Evolutionary conservation across 2,797 vertebrate species (phyloP).

Genomic region (Enteromius trimaculatus): DNA sequence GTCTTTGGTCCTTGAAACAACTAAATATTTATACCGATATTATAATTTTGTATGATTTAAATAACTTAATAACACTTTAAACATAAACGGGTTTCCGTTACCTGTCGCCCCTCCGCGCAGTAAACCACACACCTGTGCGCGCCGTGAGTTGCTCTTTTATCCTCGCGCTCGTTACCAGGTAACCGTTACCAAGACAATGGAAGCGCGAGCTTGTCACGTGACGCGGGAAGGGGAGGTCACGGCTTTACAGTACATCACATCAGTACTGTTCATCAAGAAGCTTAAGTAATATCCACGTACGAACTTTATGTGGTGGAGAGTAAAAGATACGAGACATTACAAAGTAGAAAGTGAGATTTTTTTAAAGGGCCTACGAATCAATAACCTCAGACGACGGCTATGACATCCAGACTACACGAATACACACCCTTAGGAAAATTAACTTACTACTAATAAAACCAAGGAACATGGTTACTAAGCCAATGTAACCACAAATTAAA

Average conservation of each 20-base stretch:
- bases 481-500: not conserved
- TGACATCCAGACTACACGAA: not conserved
- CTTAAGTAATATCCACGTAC: not conserved
- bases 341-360: not conserved
- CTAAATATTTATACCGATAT: not conserved
- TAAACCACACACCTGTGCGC: conserved; percentile 15
- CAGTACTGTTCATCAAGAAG: not conserved
- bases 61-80: not conserved
- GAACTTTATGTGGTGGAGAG: not conserved
- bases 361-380: not conserved
- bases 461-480: not conserved
- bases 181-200: conserved; percentile 31
- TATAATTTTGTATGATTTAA: not conserved
- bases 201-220: conserved; percentile 11
- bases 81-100: not conserved
- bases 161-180: conserved; percentile 1
- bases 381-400: not conserved
- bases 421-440: not conserved
- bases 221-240: conserved; percentile 6
- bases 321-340: not conserved
- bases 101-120: not conserved
- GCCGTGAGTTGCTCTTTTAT: not conserved
- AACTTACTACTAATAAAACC: not conserved
- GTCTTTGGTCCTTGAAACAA: not conserved
- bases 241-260: not conserved